phyloP scores from a whole-genome alignment of 1,140 invertebrate species.

The Ganaspis sp. region DNA sequence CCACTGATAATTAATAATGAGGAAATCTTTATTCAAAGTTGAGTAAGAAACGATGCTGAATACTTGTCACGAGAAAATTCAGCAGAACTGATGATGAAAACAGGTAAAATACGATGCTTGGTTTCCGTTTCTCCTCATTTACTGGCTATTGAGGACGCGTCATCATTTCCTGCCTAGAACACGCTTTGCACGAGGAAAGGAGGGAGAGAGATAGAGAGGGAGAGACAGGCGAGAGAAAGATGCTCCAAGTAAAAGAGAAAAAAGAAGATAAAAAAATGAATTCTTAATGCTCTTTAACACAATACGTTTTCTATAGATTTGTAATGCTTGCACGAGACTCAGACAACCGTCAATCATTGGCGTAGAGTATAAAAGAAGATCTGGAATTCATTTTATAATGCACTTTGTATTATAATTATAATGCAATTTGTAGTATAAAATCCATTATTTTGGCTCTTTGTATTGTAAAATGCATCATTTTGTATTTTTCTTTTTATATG shows the following conservation, averaged over 20 bases:
- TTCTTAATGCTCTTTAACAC: slow-evolving; percentile 19
- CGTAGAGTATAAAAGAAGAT: slow-evolving; percentile 1
- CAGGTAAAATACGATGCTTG: slow-evolving; percentile 30
- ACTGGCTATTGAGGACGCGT: slow-evolving; percentile 51
- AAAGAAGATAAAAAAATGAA: neutral
- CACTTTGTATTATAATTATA: neutral
- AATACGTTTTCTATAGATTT: slow-evolving; percentile 16
- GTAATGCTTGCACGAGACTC: slow-evolving; percentile 5
- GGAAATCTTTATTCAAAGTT: neutral
- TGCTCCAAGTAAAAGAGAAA: slow-evolving; percentile 4
- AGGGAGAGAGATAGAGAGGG: slow-evolving; percentile 21
- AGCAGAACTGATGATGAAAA: neutral
- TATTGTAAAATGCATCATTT: too few relatives aligned
- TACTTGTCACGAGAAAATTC: slow-evolving; percentile 17
- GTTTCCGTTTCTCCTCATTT: slow-evolving; percentile 45
- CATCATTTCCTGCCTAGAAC: slow-evolving; percentile 61
- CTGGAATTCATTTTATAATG: neutral
- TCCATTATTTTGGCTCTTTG: too few relatives aligned
- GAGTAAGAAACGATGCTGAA: neutral
- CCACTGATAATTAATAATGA: neutral
- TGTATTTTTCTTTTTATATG: too few relatives aligned
- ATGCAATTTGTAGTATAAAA: neutral
- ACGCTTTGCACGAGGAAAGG: slow-evolving; percentile 18
- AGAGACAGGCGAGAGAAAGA: neutral
- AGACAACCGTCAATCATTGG: neutral